Evolutionary conservation across 1,140 invertebrate genomes (phyloP), one percentile per base, ranked within the genome.

Genomic region (Drosophila pandora): DNA sequence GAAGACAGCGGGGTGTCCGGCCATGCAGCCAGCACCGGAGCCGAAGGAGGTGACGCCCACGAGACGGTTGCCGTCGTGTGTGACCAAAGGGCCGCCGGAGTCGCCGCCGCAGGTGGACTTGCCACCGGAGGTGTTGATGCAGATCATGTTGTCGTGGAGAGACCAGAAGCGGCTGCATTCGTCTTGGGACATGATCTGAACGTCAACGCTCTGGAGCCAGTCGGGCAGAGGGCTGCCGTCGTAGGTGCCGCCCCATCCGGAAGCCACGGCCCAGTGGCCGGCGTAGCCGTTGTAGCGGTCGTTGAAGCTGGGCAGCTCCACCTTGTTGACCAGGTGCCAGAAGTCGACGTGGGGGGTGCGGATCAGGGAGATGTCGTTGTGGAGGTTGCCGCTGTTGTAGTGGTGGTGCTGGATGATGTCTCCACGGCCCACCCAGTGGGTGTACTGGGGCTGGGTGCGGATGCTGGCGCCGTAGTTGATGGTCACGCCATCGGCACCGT

Each of bases 71-170:
- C 82, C 58, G 13, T 81, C 64, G 21, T 63, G 47, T 13, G 48
- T 60, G 1, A 92, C 90, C 61, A 94, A 71, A 10, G 93, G 92
- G 30, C 93, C 93, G 54, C 93, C 93, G 60, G 93, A 93, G 90
- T 94, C 93, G 52, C 93, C 93, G 47, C 78, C 64, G 71, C 89
- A 91, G 10, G 89, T 90, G 2, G 90, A 91, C 53, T 68, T 78
- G 22, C 79, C 85, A 0, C 64, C 53, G 10, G 61, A 25, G 32
- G 81, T 82, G 10, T 62, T 52, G 48, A 83, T 70, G 73, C 88
- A 90, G 53, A 90, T 58, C 39, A 71, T 88, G 55, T 78, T 58
- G 17, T 68, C 63, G 52, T 47, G 25, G 8, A 76, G 48, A 10
- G 7, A 37, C 67, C 67, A 53, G 10, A 10, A 30, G 25, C 48